Percentiles rank a stretch among this genome's conserved stretches.
These are phyloP conservation scores for Paralichthys olivaceus DNA, from an alignment of 2,113 vertebrate species.

Conservation along the genomic window DNA sequence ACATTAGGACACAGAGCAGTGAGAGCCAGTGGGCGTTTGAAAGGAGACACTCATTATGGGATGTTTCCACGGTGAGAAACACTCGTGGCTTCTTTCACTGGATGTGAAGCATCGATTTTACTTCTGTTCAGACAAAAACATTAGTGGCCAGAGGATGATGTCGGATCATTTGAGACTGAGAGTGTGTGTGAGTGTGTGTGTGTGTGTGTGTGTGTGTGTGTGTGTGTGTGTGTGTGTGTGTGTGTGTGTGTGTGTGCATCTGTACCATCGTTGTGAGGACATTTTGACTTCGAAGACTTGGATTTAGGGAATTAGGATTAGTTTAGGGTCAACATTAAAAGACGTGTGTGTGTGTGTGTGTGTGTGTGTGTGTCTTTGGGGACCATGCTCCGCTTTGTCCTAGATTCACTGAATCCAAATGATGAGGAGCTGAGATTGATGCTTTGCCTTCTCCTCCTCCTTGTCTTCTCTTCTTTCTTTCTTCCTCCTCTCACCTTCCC, in stretches of 20 bases:
- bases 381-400: neutral
- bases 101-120: constrained; percentile 51
- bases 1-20: constrained; percentile 6
- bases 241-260: too few relatives aligned
- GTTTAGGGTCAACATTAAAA: constrained; percentile 6
- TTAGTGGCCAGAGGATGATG: too few relatives aligned
- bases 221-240: constrained; percentile 26
- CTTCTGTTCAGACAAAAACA: constrained; percentile 46
- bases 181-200: constrained; percentile 28
- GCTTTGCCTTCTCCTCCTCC: constrained; percentile 28
- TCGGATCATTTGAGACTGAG: neutral
- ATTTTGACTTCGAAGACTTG: neutral
- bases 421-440: constrained; percentile 22
- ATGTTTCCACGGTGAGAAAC: constrained; percentile 44
- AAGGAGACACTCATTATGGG: constrained; percentile 55
- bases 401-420: constrained; percentile 62
- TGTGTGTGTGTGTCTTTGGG: neutral
- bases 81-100: constrained; percentile 7
- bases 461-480: constrained; percentile 12
- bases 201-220: constrained; percentile 13
- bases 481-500: neutral
- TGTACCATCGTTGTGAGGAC: too few relatives aligned
- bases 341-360: neutral
- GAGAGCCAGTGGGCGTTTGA: constrained; percentile 32
- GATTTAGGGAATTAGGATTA: neutral